Evolutionary conservation across 1,140 invertebrate genomes (phyloP), one percentile per base, ranked within the genome.

Genomic region (Lepidurus apus): DNA sequence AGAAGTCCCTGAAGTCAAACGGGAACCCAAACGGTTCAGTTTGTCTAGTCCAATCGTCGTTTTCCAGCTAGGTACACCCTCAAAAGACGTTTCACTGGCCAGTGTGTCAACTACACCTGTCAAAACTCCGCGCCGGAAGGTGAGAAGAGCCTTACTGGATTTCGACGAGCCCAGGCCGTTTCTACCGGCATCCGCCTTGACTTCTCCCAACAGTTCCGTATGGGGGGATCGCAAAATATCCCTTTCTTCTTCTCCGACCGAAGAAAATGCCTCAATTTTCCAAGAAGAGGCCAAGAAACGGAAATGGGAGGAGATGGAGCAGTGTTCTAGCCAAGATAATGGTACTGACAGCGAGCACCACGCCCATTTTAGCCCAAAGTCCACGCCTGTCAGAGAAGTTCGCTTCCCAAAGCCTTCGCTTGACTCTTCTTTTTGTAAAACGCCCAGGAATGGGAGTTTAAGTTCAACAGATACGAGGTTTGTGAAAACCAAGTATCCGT

Each of bases 1-100:
- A 34, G 34, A 34, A 34, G 34, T 34, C 34, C 34, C 34, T 34
- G 34, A 34, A 34, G 34, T 34, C 8, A 13, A 65, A 17, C 53
- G 13, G 21, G 53, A 13, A 7, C 17, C 53, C 6, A 10, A 21
- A 17, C 53, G 53, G 1, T 17, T 65, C 6, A 65, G 53, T 21
- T 65, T 65, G 17, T 65, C 53, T 7, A 65, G 53, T 17, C 53
- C 53, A 9, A 65, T 13, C 1, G 53, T 21, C 53, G 21, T 65
- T 65, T 65, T 65, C 53, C 17, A 65, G n/a, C 53, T 65, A 13
- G 53, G 53, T 21, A 65, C 53, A 21, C 53, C 53, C 53, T 65
- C 53, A 5, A 65, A 65, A 17, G 53, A 65, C 53, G 17, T 65
- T 7, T n/a, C 53, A 9, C 13, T 65, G 13, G 0, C 53, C 8